These are phyloP conservation scores for Pontoporia blainvillei DNA, from an alignment of 2,113 vertebrate species.

Conservation along the genomic window DNA sequence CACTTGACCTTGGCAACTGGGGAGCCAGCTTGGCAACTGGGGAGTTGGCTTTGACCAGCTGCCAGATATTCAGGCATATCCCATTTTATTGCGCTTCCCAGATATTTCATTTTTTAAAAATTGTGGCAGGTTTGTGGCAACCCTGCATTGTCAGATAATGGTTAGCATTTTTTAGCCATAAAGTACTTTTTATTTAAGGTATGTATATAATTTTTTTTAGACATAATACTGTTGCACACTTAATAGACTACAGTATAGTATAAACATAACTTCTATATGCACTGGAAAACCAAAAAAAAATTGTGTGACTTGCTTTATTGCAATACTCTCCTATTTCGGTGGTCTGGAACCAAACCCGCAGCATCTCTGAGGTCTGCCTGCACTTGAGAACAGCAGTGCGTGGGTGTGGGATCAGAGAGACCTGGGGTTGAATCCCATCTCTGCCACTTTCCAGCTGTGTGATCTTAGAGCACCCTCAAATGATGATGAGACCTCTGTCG, in stretches of 20 bases:
- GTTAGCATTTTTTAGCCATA: neutral
- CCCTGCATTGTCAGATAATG: neutral
- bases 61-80: neutral
- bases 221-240: neutral
- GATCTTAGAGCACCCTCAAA: neutral
- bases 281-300: neutral
- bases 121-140: neutral
- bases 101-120: neutral
- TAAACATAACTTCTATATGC: neutral
- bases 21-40: neutral
- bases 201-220: neutral
- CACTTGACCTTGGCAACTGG: neutral
- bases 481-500: neutral
- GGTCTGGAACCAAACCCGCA: neutral
- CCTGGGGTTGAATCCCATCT: neutral
- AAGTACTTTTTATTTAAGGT: neutral
- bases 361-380: neutral
- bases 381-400: accelerated
- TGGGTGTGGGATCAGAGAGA: neutral
- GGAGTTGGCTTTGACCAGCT: neutral
- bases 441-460: neutral
- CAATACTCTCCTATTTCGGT: neutral
- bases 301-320: accelerated
- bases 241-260: neutral
- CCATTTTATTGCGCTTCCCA: neutral